Conservation (phyloP, 2,888 invertebrate species). For the Periphyllus acericola region DNA sequence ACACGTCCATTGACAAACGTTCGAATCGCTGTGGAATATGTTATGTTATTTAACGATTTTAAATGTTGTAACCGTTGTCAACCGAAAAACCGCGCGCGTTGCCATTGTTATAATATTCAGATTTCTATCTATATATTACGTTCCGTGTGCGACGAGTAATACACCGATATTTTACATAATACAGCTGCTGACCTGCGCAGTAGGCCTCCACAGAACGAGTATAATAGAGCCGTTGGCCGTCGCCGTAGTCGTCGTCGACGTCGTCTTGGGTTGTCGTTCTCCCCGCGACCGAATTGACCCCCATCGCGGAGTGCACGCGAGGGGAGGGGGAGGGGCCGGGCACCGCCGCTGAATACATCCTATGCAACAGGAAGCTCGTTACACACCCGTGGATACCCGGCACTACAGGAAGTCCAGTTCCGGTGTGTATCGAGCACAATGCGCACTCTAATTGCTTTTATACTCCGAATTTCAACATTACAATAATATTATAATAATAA, state of each 20-base stretch:
- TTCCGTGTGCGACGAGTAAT: background rate
- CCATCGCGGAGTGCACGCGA: background rate
- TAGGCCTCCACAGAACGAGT: background rate
- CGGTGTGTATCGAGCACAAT: slow-evolving; percentile 38
- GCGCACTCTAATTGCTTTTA: slow-evolving; percentile 37
- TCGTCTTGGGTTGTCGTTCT: background rate
- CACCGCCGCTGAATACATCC: background rate
- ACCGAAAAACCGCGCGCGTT: no score
- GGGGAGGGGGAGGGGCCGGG: background rate
- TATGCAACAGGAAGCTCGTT: slow-evolving; percentile 48
- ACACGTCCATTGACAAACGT: no score
- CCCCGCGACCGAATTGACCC: background rate
- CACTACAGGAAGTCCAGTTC: slow-evolving; percentile 48
- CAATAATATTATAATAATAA: background rate
- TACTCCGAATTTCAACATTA: slow-evolving; percentile 29
- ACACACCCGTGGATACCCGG: slow-evolving; percentile 44
- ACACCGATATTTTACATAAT: background rate
- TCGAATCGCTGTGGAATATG: no score
- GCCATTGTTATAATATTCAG: background rate
- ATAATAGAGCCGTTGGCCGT: background rate
- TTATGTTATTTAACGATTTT: no score
- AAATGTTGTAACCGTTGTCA: no score
- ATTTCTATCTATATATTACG: background rate
- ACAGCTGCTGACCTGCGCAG: background rate
- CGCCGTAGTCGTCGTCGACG: background rate